Conservation (phyloP, 2,888 invertebrate genomes). For the Heteromurus nitidus region DNA sequence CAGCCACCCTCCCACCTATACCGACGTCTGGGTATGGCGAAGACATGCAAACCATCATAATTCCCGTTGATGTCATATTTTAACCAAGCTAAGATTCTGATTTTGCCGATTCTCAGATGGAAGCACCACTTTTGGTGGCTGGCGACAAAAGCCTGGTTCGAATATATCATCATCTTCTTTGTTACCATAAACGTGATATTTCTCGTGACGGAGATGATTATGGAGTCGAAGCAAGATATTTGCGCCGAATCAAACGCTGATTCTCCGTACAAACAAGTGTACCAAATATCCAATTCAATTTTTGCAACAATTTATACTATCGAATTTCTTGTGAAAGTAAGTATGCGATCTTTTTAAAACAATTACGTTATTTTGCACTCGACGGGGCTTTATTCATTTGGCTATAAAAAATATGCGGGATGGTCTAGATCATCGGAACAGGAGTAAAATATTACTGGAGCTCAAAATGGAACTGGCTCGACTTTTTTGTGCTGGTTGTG, state of each 20-base stretch:
- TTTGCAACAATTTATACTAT: conserved; percentile 63
- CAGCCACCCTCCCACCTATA: conserved; percentile 10
- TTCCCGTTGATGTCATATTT: no score
- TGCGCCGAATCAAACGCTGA: not conserved
- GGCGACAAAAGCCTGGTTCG: conserved; percentile 76
- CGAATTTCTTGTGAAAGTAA: conserved; percentile 69
- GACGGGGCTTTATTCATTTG: no score
- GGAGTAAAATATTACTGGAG: conserved; percentile 76
- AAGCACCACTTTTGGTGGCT: conserved; percentile 64
- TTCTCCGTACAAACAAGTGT: not conserved
- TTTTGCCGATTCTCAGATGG: no score
- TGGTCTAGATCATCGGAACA: conserved; percentile 64
- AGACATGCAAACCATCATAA: no score
- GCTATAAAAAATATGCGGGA: not conserved
- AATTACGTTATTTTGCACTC: no score
- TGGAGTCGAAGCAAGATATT: conserved; percentile 28
- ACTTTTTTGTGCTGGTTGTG: conserved; percentile 76
- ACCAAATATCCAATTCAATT: conserved; percentile 36
- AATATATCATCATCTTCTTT: conserved; percentile 73
- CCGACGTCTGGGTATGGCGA: not conserved
- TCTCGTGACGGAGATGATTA: conserved; percentile 75
- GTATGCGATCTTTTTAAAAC: not conserved
- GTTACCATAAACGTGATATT: conserved; percentile 72
- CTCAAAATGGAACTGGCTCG: conserved; percentile 79
- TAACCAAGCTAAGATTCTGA: no score